Percentiles rank a stretch among this genome's conserved stretches.
Evolutionary conservation across 2,888 invertebrate genomes (phyloP).

Genomic region (Brachypterus glaber): DNA sequence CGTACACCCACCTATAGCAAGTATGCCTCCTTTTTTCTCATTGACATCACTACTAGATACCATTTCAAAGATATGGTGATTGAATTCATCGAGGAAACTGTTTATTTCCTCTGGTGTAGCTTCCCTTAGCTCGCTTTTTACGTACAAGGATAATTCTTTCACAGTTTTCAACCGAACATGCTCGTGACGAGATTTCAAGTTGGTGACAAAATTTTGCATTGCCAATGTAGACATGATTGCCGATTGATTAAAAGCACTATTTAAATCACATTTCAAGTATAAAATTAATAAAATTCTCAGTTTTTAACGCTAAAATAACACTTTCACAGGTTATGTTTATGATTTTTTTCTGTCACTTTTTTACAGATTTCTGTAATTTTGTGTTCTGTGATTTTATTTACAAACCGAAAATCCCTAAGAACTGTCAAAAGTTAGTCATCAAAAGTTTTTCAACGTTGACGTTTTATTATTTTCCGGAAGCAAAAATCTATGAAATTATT

Average conservation of each 20-base stretch:
- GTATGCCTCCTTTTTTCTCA: slow-evolving; percentile 91
- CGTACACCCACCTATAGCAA: slow-evolving; percentile 72
- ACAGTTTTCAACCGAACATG: slow-evolving; percentile 79
- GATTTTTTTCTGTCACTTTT: no score
- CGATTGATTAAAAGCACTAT: no score
- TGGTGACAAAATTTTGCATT: slow-evolving; percentile 73
- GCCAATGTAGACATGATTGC: slow-evolving; percentile 50
- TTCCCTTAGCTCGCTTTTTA: slow-evolving; percentile 82
- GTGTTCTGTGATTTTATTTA: no score
- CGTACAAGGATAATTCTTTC: slow-evolving; percentile 81
- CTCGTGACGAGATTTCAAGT: slow-evolving; percentile 80
- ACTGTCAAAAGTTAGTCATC: slow-evolving; percentile 3
- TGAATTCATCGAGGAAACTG: slow-evolving; percentile 87
- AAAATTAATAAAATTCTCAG: no score
- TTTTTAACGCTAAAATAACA: no score
- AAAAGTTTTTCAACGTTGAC: background rate
- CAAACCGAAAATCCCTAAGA: no score
- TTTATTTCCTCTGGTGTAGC: slow-evolving; percentile 85
- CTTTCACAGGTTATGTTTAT: no score
- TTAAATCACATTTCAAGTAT: no score
- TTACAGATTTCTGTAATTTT: no score
- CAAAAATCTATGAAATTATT: background rate
- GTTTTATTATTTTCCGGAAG: background rate
- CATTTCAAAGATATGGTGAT: slow-evolving; percentile 94
- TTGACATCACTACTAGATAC: slow-evolving; percentile 85